Conservation (phyloP, 2,797 vertebrate species). For the Knipowitschia caucasica region DNA sequence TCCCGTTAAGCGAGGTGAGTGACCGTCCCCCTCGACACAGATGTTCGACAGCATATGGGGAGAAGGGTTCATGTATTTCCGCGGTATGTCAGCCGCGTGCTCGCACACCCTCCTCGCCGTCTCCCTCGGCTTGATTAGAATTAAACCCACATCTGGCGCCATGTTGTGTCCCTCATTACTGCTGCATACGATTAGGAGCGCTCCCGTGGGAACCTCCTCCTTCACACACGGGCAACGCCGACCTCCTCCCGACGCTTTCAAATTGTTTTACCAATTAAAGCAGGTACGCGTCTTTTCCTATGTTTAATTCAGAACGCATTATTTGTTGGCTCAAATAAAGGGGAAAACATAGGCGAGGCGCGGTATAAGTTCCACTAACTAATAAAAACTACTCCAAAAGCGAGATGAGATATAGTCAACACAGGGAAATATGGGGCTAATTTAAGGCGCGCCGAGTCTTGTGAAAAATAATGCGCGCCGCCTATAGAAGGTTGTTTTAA, state of each 20-base stretch:
- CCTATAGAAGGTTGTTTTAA: slow-evolving; percentile 47
- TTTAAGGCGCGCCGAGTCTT: slow-evolving; percentile 63
- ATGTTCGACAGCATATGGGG: not conserved
- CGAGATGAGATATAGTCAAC: slow-evolving; percentile 60
- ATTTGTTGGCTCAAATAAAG: slow-evolving; percentile 65
- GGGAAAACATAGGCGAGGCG: slow-evolving; percentile 61
- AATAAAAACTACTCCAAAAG: slow-evolving; percentile 69
- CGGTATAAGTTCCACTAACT: slow-evolving; percentile 60
- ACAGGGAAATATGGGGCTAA: slow-evolving; percentile 64
- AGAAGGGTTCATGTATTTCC: slow-evolving; percentile 80
- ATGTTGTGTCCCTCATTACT: slow-evolving; percentile 81
- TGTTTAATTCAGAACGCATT: slow-evolving; percentile 72
- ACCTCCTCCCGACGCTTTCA: slow-evolving; percentile 49
- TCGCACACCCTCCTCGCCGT: slow-evolving; percentile 19
- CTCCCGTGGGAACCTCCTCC: slow-evolving; percentile 60
- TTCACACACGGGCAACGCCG: slow-evolving; percentile 78
- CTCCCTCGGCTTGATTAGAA: slow-evolving; percentile 75
- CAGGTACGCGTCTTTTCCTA: slow-evolving; percentile 65
- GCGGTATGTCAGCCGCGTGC: slow-evolving; percentile 73
- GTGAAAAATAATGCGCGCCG: slow-evolving; percentile 51
- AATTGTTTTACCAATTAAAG: slow-evolving; percentile 82
- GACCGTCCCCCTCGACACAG: not conserved
- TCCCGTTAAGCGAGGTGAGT: not conserved
- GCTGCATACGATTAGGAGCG: slow-evolving; percentile 75
- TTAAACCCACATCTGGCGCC: slow-evolving; percentile 78